phyloP scores from a whole-genome alignment of 2,888 invertebrate species.

The Rhingia rostrata region DNA sequence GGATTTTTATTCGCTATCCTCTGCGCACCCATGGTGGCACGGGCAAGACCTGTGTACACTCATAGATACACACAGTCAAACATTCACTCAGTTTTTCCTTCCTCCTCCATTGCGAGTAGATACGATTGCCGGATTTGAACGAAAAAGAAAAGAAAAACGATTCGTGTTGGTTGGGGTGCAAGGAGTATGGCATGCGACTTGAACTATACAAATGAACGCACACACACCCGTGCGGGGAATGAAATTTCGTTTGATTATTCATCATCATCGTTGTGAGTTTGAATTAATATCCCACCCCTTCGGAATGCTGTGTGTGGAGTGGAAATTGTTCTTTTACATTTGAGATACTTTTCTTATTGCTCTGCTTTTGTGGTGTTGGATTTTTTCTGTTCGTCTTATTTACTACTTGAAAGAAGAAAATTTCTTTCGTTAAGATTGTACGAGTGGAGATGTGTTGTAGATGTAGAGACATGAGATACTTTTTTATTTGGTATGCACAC shows the following conservation, averaged over 20 bases:
- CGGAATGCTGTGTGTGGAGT: slow-evolving; percentile 44
- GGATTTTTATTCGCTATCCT: slow-evolving; percentile 72
- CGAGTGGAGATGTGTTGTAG: slow-evolving; percentile 26
- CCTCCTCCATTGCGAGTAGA: slow-evolving; percentile 42
- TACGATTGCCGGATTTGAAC: not conserved
- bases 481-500: not conserved
- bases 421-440: slow-evolving; percentile 66
- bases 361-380: not conserved
- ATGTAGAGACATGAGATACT: not conserved
- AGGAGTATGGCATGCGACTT: slow-evolving; percentile 72
- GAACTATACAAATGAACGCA: slow-evolving; percentile 53
- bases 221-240: slow-evolving; percentile 34
- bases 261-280: slow-evolving; percentile 55
- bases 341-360: slow-evolving; percentile 65
- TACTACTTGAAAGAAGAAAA: slow-evolving; percentile 58
- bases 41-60: slow-evolving; percentile 53
- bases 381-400: slow-evolving; percentile 39
- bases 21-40: slow-evolving; percentile 68
- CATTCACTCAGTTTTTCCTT: slow-evolving; percentile 48
- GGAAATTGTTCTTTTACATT: slow-evolving; percentile 34
- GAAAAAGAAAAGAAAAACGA: slow-evolving; percentile 30
- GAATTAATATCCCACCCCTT: slow-evolving; percentile 74
- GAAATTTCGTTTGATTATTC: slow-evolving; percentile 68
- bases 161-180: slow-evolving; percentile 58
- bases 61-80: slow-evolving; percentile 25